Evolutionary conservation across 2,888 invertebrate species (phyloP), one percentile per base, ranked within the genome.

Genomic region (Drepana falcataria): DNA sequence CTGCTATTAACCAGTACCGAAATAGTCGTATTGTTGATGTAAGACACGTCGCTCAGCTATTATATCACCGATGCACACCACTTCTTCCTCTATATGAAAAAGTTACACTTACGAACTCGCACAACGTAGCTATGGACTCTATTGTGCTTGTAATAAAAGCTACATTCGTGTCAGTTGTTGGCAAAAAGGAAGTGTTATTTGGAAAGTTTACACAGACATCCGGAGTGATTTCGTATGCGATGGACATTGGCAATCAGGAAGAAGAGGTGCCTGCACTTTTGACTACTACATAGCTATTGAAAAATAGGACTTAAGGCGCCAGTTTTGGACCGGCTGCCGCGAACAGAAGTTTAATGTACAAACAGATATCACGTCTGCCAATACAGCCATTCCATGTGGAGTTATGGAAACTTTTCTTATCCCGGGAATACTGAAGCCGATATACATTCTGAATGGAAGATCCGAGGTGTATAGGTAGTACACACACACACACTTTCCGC

Each of bases 191-290:
- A 41, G 47, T 60, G 68, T 53, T 35, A 21, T 63, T 66, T 57
- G 60, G 63, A 67, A 72, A 71, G 71, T 73, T 73, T 69, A 71
- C 72, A 64, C 70, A 59, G 47, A 59, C 65, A 56, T 76, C 76
- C 76, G 73, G 66, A 63, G 55, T 60, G 7, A 55, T 69, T 71
- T 65, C 48, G 65, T 70, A 76, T 76, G 69, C 76, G 53, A 53
- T 49, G 55, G 64, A 66, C 68, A 71, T 65, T 64, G 55, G 64
- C 63, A 59, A 73, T 66, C 56, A 68, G 75, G 72, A 76, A 76
- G 63, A 58, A 35, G 55, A 61, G 71, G 70, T 71, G 69, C 63
- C 65, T 72, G 70, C 60, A 68, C 67, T 71, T 72, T 71, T 71
- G 63, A 71, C 54, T 54, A 55, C 35, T 49, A 51, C 34, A 40